Evolutionary conservation across 2,888 invertebrate species (phyloP).

Genomic region (Clusia tigrina): DNA sequence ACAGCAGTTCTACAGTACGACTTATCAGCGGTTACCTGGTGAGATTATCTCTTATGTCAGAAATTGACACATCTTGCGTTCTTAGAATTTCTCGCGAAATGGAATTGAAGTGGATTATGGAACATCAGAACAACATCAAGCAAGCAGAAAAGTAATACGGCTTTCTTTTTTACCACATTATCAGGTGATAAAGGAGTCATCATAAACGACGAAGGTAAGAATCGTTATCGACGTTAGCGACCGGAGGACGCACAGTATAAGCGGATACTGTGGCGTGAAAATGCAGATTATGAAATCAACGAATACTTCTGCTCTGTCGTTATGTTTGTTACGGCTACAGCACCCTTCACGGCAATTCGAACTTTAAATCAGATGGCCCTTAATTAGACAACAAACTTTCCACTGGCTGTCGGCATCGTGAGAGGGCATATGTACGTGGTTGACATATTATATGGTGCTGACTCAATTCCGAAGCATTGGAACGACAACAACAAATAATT

Average conservation of each 20-base stretch:
- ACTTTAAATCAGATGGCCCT: conserved; percentile 12
- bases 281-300: not conserved
- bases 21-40: not conserved
- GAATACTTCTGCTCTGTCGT: conserved; percentile 11
- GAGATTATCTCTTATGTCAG: conserved; percentile 10
- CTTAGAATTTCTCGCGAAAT: conserved; percentile 8
- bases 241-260: conserved; percentile 20
- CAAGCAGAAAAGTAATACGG: not conserved
- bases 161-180: conserved; percentile 20
- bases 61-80: too few species aligned
- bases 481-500: conserved; percentile 7
- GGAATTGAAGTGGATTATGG: conserved; percentile 14
- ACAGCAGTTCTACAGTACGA: too few species aligned
- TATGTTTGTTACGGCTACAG: conserved; percentile 7
- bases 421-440: conserved; percentile 23
- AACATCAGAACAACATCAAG: conserved; percentile 13
- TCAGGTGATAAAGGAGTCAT: conserved; percentile 11
- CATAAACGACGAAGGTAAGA: conserved; percentile 24
- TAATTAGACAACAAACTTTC: conserved; percentile 2
- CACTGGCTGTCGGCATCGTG: conserved; percentile 5
- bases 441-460: conserved; percentile 20
- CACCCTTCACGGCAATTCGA: conserved; percentile 7
- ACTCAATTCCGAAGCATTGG: conserved; percentile 1
- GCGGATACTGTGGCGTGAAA: conserved; percentile 19
- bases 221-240: conserved; percentile 30